Percentiles rank a stretch among this genome's conserved stretches.
Evolutionary conservation across 2,888 invertebrate genomes (phyloP).

Genomic region (Clanis bilineata): DNA sequence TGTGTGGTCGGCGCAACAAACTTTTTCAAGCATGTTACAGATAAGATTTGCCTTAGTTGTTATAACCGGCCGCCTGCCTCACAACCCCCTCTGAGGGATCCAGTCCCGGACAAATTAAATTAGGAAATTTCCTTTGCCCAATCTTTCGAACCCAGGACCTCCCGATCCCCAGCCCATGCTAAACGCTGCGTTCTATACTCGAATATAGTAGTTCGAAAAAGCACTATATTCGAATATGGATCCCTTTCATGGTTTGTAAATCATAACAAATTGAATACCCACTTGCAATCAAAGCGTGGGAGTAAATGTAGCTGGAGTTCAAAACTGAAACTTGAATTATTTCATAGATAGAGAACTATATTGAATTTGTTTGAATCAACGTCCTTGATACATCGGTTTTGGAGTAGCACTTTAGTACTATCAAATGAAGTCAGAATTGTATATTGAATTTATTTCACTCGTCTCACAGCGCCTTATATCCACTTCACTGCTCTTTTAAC

Average conservation of each 20-base stretch:
- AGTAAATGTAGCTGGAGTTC: background rate
- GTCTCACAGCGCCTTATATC: background rate
- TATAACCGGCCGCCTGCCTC: too few relatives aligned
- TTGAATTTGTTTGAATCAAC: background rate
- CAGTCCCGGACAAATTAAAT: too few relatives aligned
- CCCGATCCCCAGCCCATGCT: too few relatives aligned
- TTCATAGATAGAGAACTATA: background rate
- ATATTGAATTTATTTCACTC: background rate
- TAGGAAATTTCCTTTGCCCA: too few relatives aligned
- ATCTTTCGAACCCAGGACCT: too few relatives aligned
- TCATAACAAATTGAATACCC: background rate
- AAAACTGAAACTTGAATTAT: background rate
- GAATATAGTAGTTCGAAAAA: too few relatives aligned
- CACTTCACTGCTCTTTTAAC: background rate
- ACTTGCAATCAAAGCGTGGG: background rate
- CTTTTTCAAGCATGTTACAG: too few relatives aligned
- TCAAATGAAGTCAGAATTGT: background rate
- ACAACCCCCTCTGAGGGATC: too few relatives aligned
- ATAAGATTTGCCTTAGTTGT: too few relatives aligned
- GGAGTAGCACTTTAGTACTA: background rate
- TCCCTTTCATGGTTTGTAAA: background rate
- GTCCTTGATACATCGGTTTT: background rate
- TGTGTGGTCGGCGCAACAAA: too few relatives aligned
- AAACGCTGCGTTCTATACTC: too few relatives aligned
- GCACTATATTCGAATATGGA: too few relatives aligned